phyloP scores from a whole-genome alignment of 2,888 invertebrate genomes.

The Melitaea athalia region DNA sequence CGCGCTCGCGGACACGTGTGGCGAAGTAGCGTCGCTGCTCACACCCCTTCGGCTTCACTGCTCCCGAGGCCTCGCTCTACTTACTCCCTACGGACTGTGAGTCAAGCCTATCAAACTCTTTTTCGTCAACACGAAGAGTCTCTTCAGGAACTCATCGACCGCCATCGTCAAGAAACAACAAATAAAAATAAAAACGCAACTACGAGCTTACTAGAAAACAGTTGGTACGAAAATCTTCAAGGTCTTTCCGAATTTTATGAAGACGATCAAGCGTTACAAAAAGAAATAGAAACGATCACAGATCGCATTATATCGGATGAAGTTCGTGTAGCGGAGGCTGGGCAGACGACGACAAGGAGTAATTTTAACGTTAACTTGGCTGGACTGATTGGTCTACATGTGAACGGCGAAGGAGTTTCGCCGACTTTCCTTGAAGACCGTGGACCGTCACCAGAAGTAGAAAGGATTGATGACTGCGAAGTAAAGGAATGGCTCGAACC shows the following conservation, averaged over 20 bases:
- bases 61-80: conserved; percentile 65
- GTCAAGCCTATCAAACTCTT: conserved; percentile 71
- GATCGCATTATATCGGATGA: conserved; percentile 64
- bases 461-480: conserved; percentile 60
- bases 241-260: conserved; percentile 79
- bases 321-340: conserved; percentile 50
- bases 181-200: conserved; percentile 49
- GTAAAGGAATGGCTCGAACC: conserved; percentile 76
- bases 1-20: conserved; percentile 70
- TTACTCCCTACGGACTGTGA: conserved; percentile 73
- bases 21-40: conserved; percentile 59
- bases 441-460: conserved; percentile 59
- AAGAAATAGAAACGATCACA: conserved; percentile 67
- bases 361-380: conserved; percentile 76
- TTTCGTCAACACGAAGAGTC: conserved; percentile 76
- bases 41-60: conserved; percentile 60
- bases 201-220: conserved; percentile 59
- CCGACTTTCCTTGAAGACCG: conserved; percentile 58
- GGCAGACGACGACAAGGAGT: conserved; percentile 44
- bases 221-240: conserved; percentile 70
- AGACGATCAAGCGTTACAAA: conserved; percentile 66
- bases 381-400: conserved; percentile 65
- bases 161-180: conserved; percentile 58
- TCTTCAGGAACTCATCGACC: conserved; percentile 69
- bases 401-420: conserved; percentile 67